A percentile compares a stretch with the other conserved stretches of the same genome.
phyloP scores from a whole-genome alignment of 2,113 vertebrate genomes.

The Lepus europaeus region DNA sequence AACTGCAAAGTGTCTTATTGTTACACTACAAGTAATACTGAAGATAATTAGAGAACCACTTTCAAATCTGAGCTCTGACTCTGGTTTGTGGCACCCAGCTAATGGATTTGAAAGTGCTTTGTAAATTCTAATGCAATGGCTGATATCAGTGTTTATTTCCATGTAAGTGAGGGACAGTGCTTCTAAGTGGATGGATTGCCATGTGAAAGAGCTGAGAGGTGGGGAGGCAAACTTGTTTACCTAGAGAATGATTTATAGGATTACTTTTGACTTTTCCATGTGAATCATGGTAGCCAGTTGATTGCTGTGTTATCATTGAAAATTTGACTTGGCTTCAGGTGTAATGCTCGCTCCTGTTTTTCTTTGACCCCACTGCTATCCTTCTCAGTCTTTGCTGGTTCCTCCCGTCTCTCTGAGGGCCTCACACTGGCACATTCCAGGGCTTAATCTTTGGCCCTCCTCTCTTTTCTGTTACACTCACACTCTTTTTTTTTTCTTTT shows the following conservation, averaged over 20 bases:
- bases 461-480: not conserved
- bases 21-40: not conserved
- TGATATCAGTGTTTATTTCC: not conserved
- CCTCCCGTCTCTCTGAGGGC: not conserved
- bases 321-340: not conserved
- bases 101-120: not conserved
- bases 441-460: not conserved
- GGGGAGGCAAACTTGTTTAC: not conserved
- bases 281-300: not conserved
- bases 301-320: not conserved
- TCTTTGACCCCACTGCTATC: not conserved
- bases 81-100: not conserved
- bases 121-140: not conserved
- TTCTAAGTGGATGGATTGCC: not conserved
- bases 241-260: constrained; percentile 14
- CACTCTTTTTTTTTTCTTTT: not conserved
- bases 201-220: not conserved
- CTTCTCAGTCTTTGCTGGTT: not conserved
- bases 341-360: not conserved
- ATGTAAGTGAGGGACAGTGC: not conserved
- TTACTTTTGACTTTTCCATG: not conserved
- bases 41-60: not conserved
- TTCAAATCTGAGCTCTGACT: not conserved
- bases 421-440: not conserved
- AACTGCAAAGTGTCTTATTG: not conserved